Percentiles rank a stretch among this genome's conserved stretches.
These are phyloP conservation scores for Lepetodrilus schrolli DNA, from an alignment of 2,888 invertebrate genomes.

Conservation along the genomic window DNA sequence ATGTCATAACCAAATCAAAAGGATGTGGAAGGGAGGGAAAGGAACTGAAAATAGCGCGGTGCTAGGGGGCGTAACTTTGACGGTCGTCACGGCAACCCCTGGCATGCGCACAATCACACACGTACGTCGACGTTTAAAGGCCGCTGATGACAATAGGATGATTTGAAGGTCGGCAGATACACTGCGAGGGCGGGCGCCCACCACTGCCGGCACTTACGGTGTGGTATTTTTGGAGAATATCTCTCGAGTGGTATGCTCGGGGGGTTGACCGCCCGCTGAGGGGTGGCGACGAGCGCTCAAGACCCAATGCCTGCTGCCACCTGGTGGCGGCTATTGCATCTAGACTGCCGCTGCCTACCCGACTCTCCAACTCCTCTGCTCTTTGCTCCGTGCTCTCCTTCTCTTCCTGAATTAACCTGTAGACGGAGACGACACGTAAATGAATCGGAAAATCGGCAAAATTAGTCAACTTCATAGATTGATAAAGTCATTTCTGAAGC, in stretches of 20 bases:
- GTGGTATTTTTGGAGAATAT: slow-evolving; percentile 90
- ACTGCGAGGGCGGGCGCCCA: not conserved
- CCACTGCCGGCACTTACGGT: slow-evolving; percentile 84
- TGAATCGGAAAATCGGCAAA: too few relatives aligned
- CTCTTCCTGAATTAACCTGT: slow-evolving; percentile 87
- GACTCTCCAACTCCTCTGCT: slow-evolving; percentile 96
- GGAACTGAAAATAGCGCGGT: slow-evolving; percentile 7
- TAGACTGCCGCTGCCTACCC: slow-evolving; percentile 86
- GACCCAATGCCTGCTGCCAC: slow-evolving; percentile 85
- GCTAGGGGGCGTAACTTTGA: not conserved
- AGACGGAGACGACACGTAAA: too few relatives aligned
- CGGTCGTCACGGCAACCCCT: not conserved
- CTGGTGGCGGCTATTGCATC: slow-evolving; percentile 84
- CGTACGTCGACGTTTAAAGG: not conserved
- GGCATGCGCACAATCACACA: not conserved
- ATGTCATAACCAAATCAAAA: slow-evolving; percentile 27
- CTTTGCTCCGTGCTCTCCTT: slow-evolving; percentile 89
- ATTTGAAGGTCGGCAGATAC: too few relatives aligned
- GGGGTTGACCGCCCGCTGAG: slow-evolving; percentile 90
- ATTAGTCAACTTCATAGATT: too few relatives aligned
- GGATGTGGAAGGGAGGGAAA: not conserved
- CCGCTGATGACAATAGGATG: slow-evolving; percentile 19
- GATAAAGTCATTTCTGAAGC: too few relatives aligned
- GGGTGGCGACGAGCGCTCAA: slow-evolving; percentile 80
- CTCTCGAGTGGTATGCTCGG: slow-evolving; percentile 60